Conservation (phyloP, 2,888 invertebrate genomes). For the Eupithecia abbreviata region DNA sequence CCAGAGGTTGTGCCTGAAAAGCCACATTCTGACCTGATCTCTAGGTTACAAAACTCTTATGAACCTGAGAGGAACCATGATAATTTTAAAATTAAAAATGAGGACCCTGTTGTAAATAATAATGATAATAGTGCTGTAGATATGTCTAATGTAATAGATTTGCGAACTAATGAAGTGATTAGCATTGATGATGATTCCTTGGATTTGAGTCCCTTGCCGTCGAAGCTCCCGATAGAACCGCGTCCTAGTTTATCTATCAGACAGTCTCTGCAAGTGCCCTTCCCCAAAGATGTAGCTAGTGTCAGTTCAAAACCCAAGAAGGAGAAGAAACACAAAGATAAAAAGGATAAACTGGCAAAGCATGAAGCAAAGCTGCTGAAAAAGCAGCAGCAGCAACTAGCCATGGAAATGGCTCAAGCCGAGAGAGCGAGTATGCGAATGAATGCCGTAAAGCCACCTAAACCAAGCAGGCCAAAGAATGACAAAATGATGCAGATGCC, state of each 20-base stretch:
- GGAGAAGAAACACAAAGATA: slow-evolving; percentile 82
- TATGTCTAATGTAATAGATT: slow-evolving; percentile 78
- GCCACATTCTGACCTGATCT: slow-evolving; percentile 75
- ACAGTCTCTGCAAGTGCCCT: slow-evolving; percentile 76
- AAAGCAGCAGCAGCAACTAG: slow-evolving; percentile 76
- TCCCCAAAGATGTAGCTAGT: slow-evolving; percentile 81
- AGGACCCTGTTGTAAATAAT: slow-evolving; percentile 77
- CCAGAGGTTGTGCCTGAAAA: slow-evolving; percentile 74
- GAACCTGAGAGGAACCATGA: slow-evolving; percentile 61
- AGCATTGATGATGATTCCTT: slow-evolving; percentile 78
- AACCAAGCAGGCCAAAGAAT: slow-evolving; percentile 73
- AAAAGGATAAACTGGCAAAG: slow-evolving; percentile 79
- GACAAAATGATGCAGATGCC: slow-evolving; percentile 74
- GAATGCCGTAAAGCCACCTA: slow-evolving; percentile 64
- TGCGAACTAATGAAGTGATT: slow-evolving; percentile 80
- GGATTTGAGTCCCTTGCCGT: slow-evolving; percentile 63
- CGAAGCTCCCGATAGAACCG: slow-evolving; percentile 56
- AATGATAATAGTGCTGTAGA: slow-evolving; percentile 80
- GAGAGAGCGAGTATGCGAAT: slow-evolving; percentile 72
- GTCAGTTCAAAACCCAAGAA: slow-evolving; percentile 84
- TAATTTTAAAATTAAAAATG: slow-evolving; percentile 65
- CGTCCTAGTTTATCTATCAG: slow-evolving; percentile 73
- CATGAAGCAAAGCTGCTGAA: slow-evolving; percentile 76
- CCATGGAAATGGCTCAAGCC: slow-evolving; percentile 71
- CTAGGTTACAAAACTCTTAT: slow-evolving; percentile 74